Conservation (phyloP, 2,797 vertebrate species). For the Sebastes taczanowskii region DNA sequence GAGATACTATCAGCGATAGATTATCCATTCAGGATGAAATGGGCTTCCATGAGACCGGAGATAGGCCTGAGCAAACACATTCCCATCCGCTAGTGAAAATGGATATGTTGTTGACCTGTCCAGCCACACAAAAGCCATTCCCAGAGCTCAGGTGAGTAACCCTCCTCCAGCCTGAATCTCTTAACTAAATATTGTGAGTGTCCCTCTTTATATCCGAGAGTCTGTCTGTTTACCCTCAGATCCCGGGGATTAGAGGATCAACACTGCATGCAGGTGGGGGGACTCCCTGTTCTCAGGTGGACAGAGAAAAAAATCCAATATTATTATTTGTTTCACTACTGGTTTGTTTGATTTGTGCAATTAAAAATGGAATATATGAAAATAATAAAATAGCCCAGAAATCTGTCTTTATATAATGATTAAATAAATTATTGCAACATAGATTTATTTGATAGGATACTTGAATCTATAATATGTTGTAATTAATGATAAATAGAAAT, state of each 20-base stretch:
- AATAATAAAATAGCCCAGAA: not conserved
- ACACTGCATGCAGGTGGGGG: slow-evolving; percentile 50
- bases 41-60: slow-evolving; percentile 59
- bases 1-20: slow-evolving; percentile 51
- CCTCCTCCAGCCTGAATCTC: slow-evolving; percentile 81
- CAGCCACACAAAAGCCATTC: slow-evolving; percentile 72
- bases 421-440: not conserved
- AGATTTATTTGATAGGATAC: not conserved
- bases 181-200: slow-evolving; percentile 85
- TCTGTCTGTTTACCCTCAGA: slow-evolving; percentile 78
- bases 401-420: not conserved
- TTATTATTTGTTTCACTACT: not conserved
- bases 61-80: slow-evolving; percentile 74
- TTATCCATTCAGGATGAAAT: slow-evolving; percentile 56
- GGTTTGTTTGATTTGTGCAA: not conserved
- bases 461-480: not conserved
- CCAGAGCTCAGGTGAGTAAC: slow-evolving; percentile 78
- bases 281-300: slow-evolving; percentile 31
- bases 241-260: slow-evolving; percentile 80
- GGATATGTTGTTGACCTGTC: slow-evolving; percentile 79
- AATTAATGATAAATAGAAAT: not conserved
- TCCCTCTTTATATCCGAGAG: slow-evolving; percentile 77
- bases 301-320: not conserved
- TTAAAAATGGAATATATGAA: not conserved
- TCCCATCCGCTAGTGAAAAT: slow-evolving; percentile 81